These are phyloP conservation scores for Galago senegalensis DNA, from an alignment of 2,797 vertebrate genomes.

Conservation along the genomic window DNA sequence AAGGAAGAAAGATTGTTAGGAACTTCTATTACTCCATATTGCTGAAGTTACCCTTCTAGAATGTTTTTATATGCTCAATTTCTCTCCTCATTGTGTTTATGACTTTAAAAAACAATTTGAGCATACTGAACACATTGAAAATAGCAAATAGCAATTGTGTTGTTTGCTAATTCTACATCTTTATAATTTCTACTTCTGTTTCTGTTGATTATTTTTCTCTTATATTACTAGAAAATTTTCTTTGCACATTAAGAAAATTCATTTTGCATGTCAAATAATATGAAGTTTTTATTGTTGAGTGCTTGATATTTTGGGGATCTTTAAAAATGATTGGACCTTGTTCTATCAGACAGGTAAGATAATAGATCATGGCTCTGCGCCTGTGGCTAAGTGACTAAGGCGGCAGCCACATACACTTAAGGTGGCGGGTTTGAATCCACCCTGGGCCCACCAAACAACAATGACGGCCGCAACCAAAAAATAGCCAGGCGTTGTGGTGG, in stretches of 20 bases:
- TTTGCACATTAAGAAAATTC: background rate
- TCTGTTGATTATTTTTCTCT: slow-evolving; percentile 19
- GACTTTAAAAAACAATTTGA: background rate
- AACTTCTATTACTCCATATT: background rate
- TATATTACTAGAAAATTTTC: background rate
- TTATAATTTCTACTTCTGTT: slow-evolving; percentile 7
- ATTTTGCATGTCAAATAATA: background rate
- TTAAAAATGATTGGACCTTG: slow-evolving; percentile 25
- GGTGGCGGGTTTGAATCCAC: too few relatives aligned
- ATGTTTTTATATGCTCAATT: background rate
- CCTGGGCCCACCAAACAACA: too few relatives aligned
- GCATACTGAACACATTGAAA: background rate
- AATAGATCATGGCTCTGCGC: background rate
- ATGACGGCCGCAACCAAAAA: too few relatives aligned
- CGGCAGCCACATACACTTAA: too few relatives aligned
- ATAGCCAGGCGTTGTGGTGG: too few relatives aligned
- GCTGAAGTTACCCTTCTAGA: background rate
- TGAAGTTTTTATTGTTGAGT: slow-evolving; percentile 3
- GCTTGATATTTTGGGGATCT: background rate
- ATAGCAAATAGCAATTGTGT: background rate
- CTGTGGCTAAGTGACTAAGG: too few relatives aligned
- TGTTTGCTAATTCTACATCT: slow-evolving; percentile 3
- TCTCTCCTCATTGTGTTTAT: background rate
- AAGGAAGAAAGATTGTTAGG: background rate
- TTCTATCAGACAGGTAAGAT: background rate